Conservation (phyloP, 2,888 invertebrate genomes). For the Hirtodrosophila cameraria region DNA sequence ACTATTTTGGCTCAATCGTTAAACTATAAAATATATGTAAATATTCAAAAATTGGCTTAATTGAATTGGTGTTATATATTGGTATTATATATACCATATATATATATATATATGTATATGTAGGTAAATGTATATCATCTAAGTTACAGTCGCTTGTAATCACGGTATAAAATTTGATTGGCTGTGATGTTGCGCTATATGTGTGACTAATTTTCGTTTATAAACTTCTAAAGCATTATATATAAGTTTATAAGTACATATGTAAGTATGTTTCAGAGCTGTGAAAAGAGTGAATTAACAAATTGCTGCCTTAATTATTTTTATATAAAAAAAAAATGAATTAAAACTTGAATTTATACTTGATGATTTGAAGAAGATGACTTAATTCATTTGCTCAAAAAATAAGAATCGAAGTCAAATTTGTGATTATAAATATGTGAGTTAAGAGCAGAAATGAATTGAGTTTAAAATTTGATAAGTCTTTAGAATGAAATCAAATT, state of each 20-base stretch:
- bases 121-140: slow-evolving; percentile 9
- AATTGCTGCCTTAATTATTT: too few species aligned
- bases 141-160: slow-evolving; percentile 12
- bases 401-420: too few species aligned
- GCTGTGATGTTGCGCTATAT: slow-evolving; percentile 32
- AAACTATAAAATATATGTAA: slow-evolving; percentile 24
- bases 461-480: too few species aligned
- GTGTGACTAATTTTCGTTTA: slow-evolving; percentile 16
- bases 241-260: slow-evolving; percentile 37
- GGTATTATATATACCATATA: too few species aligned
- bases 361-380: too few species aligned
- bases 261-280: slow-evolving; percentile 1
- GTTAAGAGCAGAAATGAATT: too few species aligned
- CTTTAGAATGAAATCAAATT: too few species aligned
- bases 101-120: slow-evolving; percentile 23
- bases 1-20: not conserved
- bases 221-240: slow-evolving; percentile 38
- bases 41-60: slow-evolving; percentile 41
- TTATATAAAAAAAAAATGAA: too few species aligned
- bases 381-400: too few species aligned
- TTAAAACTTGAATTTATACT: too few species aligned
- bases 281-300: too few species aligned
- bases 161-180: slow-evolving; percentile 49
- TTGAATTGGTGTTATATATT: slow-evolving; percentile 8
- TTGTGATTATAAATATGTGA: too few species aligned